Base-by-base conservation (phyloP, 2,888 invertebrate species). In the Xylota segnis region DNA sequence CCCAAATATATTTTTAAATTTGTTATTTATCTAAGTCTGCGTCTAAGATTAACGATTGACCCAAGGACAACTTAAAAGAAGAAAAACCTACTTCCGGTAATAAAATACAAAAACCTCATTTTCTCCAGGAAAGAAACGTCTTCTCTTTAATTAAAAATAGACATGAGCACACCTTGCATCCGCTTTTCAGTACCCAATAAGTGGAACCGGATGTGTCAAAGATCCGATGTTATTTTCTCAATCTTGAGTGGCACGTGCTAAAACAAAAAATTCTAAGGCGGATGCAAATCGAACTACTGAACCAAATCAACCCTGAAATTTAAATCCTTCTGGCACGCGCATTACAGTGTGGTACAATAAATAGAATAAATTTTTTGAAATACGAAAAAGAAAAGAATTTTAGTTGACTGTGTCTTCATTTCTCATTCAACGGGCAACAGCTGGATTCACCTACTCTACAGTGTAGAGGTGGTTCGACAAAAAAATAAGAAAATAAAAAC, bases 141-240 rank as follows among this genome's bases (percentile, higher is more conserved):
- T 54, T 59, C n/a, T 12, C 14, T 29, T 82, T 68, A 82, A 77
- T 76, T 68, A 82, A 77, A 86, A 86, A 86, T 82, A 86, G 76
- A 76, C 76, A 72, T 68, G 58, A 77, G 18, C 86, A 86, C 86
- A 86, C 86, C 86, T 86, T 82, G 82, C 82, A 86, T 72, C 72
- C 76, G 76, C 68, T 82, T 32, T 50, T 58, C 59, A 59, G 43
- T 82, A 56, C 68, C 82, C 71, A 86, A 81, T 84, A 86, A 87
- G 78, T 74, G 66, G 87, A 83, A 87, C 87, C 87, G 87, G 87
- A 87, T 87, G 77, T 78, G 83, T 74, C 74, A 78, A 63, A 78
- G 70, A 87, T 68, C 45, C 9, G 76, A 79, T 83, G 68, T 77
- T 72, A 47, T 77, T 74, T 74, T 70, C 47, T 40, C 23, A 52